phyloP scores from a whole-genome alignment of 2,888 invertebrate species.

The Ariolimax columbianus region DNA sequence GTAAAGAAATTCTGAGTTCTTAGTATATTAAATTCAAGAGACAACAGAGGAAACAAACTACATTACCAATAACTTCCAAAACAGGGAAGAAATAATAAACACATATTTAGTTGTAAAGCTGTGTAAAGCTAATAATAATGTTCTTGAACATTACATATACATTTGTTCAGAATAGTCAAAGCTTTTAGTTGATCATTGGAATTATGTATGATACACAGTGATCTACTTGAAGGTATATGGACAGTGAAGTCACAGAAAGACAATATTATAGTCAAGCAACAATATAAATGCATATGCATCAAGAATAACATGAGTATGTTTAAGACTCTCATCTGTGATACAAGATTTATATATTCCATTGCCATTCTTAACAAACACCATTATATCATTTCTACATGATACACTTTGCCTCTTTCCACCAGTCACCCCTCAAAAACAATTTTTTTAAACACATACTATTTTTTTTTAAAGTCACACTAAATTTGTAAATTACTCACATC shows the following conservation, averaged over 20 bases:
- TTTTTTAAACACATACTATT: not conserved
- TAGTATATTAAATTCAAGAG: not conserved
- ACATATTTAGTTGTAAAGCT: not conserved
- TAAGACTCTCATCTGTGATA: not conserved
- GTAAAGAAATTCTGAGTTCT: not conserved
- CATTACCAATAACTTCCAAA: not conserved
- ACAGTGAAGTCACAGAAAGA: not conserved
- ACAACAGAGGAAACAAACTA: not conserved
- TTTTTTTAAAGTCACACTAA: not conserved
- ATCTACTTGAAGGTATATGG: not conserved
- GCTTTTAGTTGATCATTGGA: not conserved
- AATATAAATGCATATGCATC: not conserved
- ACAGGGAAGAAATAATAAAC: not conserved
- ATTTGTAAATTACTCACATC: not conserved
- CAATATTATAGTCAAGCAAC: slow-evolving; percentile 4
- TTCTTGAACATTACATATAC: not conserved
- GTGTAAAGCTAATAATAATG: not conserved
- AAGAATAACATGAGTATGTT: not conserved
- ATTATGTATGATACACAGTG: not conserved
- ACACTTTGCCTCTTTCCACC: not conserved
- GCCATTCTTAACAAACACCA: not conserved
- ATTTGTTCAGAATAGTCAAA: not conserved
- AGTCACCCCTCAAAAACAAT: not conserved
- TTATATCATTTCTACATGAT: not conserved
- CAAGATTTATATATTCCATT: not conserved